phyloP scores from a whole-genome alignment of 2,797 vertebrate species.

The Sebastes diploproa region DNA sequence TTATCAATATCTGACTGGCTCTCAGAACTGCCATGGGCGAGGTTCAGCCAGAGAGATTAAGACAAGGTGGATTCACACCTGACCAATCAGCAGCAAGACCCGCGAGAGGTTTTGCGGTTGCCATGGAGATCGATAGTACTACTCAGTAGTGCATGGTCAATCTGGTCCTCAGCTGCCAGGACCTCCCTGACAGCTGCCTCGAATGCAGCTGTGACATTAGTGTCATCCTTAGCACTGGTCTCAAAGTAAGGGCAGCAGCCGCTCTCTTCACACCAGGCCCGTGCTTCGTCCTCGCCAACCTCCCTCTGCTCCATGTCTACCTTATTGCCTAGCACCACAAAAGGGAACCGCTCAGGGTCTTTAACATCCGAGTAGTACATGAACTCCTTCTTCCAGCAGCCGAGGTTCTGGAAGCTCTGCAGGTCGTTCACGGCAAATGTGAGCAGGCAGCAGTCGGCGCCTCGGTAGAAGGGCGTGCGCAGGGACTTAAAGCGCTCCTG shows the following conservation, averaged over 20 bases:
- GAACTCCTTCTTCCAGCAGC: conserved; percentile 97
- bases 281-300: conserved; percentile 92
- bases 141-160: conserved; percentile 91
- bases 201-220: conserved; percentile 94
- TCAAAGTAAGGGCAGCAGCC: conserved; percentile 96
- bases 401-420: conserved; percentile 96
- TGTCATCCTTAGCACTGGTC: conserved; percentile 98
- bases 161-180: conserved; percentile 91
- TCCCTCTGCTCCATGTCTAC: conserved; percentile 92
- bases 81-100: conserved; percentile 89
- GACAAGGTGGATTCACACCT: conserved; percentile 36
- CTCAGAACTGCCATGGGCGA: conserved; percentile 26
- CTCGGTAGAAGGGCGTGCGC: conserved; percentile 95
- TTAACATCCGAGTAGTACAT: conserved; percentile 94
- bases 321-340: conserved; percentile 97
- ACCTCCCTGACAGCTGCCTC: conserved; percentile 96
- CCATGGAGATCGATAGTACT: conserved; percentile 93
- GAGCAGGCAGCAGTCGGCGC: conserved; percentile 96
- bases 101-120: conserved; percentile 87
- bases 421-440: conserved; percentile 96
- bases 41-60: conserved; percentile 35
- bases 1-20: conserved; percentile 40
- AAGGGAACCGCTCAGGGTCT: conserved; percentile 93
- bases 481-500: conserved; percentile 98
- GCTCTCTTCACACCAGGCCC: conserved; percentile 93